phyloP scores from a whole-genome alignment of 2,888 invertebrate genomes.

The Metallyticus violacea region DNA sequence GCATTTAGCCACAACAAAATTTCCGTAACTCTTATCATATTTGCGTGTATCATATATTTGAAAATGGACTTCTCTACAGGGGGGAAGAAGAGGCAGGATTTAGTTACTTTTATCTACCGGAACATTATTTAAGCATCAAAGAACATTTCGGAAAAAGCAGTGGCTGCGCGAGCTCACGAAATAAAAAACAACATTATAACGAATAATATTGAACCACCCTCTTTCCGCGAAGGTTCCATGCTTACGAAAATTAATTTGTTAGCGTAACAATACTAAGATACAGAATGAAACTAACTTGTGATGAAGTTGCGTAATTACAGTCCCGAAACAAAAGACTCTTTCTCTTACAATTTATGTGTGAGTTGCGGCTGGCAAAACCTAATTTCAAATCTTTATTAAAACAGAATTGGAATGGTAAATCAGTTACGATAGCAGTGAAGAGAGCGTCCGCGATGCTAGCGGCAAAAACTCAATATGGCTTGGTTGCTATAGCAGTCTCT shows the following conservation, averaged over 20 bases:
- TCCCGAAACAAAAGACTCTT: neutral
- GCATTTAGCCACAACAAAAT: too few species aligned
- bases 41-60: too few species aligned
- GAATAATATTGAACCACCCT: too few species aligned
- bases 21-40: too few species aligned
- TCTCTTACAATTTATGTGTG: neutral
- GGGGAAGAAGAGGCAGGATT: too few species aligned
- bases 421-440: conserved; percentile 22
- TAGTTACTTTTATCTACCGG: too few species aligned
- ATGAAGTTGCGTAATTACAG: neutral
- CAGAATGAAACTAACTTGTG: neutral
- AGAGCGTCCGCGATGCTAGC: neutral
- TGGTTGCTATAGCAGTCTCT: neutral
- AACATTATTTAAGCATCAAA: too few species aligned
- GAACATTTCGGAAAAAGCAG: too few species aligned
- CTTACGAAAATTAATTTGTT: neutral
- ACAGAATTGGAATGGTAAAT: conserved; percentile 32
- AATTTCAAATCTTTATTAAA: conserved; percentile 33
- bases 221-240: neutral
- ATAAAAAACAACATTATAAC: too few species aligned
- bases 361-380: conserved; percentile 16
- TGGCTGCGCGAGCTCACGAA: too few species aligned
- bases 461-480: conserved; percentile 10
- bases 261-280: neutral
- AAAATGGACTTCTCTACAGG: too few species aligned